Evolutionary conservation across 2,797 vertebrate species (phyloP), one percentile per base, ranked within the genome.

Genomic region (Periparus ater): DNA sequence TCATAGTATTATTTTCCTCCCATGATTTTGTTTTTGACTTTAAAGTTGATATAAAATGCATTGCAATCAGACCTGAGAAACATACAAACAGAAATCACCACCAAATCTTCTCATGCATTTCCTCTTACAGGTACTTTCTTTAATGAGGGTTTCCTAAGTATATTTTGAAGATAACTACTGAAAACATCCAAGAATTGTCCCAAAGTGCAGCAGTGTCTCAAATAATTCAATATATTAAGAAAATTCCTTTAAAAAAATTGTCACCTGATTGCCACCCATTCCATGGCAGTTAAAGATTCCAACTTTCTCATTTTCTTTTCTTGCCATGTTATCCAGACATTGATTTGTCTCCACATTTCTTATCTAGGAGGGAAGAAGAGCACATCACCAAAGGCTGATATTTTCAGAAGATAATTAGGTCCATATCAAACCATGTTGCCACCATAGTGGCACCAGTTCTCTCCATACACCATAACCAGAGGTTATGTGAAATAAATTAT

Each of bases 251-350:
- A 40, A 8, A 70, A 96, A 91, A 74, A 74, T 14, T 23, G 80
- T 98, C 74, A 99, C 99, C 99, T 99, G 99, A 98, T 99, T 99
- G 93, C 99, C 99, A 96, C 99, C 99, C 99, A 99, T 99, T 97
- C 99, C 99, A n/a, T 99, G 99, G 95, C 99, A 99, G 97, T 99
- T 99, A 96, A 99, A 99, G 96, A 99, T 99, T 96, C 99, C 99
- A 87, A 99, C 99, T 98, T 99, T 99, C 97, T 99, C 99, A n/a
- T 99, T 99, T 97, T 99, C 99, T 96, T 99, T 99, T 93, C 99
- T 99, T 92, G 99, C 99, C 99, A 99, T 99, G 97, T 99, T 99
- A 98, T 99, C 99, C 97, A 99, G 98, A 97, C 99, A 99, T 88
- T 99, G 99, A 97, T 99, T 99, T 79, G 99, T 99, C 97, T 99